These are phyloP conservation scores for Cariama cristata DNA, from an alignment of 2,113 vertebrate species.

Conservation along the genomic window DNA sequence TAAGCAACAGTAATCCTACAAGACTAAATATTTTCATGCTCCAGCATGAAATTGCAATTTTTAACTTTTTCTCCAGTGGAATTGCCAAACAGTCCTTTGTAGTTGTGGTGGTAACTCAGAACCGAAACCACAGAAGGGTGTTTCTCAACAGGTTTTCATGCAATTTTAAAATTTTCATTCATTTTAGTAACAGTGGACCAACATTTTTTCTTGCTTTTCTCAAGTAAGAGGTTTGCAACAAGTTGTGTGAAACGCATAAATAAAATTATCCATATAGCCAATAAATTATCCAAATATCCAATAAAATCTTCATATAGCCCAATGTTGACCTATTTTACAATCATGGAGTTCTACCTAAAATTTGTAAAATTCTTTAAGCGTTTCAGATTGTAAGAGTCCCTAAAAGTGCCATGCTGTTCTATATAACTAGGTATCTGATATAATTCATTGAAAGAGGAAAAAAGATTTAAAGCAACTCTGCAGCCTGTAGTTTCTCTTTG, in stretches of 20 bases:
- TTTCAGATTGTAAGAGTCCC: not conserved
- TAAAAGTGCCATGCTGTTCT: not conserved
- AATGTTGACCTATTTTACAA: not conserved
- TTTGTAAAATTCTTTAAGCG: not conserved
- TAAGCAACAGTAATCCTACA: not conserved
- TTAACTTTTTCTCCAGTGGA: not conserved
- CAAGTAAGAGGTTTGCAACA: not conserved
- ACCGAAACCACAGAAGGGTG: not conserved
- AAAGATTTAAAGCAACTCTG: not conserved
- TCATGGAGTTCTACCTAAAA: not conserved
- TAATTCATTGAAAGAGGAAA: not conserved
- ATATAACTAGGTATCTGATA: not conserved
- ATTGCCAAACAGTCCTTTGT: not conserved
- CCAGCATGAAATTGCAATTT: not conserved
- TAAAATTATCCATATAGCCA: not conserved
- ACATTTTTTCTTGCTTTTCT: not conserved
- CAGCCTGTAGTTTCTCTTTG: not conserved
- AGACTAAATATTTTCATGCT: not conserved
- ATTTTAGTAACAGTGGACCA: not conserved
- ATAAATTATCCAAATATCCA: no score
- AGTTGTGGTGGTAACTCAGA: not conserved
- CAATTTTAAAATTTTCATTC: fast-evolving
- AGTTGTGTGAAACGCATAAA: not conserved
- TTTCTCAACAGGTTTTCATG: not conserved
- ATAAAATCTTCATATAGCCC: not conserved